Conservation (phyloP, 2,888 invertebrate species). For the Chymomyza fuscimana region DNA sequence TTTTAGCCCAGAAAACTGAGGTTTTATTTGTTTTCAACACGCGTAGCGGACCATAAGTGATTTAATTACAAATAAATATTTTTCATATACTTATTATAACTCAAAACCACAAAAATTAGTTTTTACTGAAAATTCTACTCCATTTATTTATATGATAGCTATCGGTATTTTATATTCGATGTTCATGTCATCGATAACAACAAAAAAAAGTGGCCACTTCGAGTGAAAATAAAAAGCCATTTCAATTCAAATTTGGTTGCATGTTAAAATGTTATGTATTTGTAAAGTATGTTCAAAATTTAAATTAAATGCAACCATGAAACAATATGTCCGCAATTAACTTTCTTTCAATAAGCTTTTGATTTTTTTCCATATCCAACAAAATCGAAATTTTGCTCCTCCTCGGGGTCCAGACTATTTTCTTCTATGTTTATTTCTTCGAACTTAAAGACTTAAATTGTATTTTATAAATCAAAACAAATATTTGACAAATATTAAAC, state of each 20-base stretch:
- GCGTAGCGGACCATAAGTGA: neutral
- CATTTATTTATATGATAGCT: neutral
- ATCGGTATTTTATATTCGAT: neutral
- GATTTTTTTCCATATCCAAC: neutral
- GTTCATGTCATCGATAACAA: neutral
- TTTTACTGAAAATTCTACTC: neutral
- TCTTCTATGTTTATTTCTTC: neutral
- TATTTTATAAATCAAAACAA: too few relatives aligned
- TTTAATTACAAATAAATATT: neutral
- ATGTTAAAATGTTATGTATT: neutral
- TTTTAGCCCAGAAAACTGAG: neutral
- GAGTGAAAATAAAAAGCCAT: neutral
- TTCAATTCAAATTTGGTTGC: neutral
- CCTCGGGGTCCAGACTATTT: neutral
- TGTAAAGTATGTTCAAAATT: neutral
- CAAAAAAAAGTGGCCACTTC: neutral
- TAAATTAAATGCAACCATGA: too few relatives aligned
- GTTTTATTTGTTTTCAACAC: neutral
- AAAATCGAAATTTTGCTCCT: neutral
- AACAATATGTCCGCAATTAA: neutral
- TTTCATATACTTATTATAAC: neutral
- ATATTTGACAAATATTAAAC: too few relatives aligned
- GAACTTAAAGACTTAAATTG: neutral
- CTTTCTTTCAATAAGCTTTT: neutral
- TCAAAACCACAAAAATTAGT: neutral